A percentile compares a stretch with the other conserved stretches of the same genome.
These are phyloP conservation scores for Drosophila oshimai DNA, from an alignment of 1,140 invertebrate species.

Conservation along the genomic window DNA sequence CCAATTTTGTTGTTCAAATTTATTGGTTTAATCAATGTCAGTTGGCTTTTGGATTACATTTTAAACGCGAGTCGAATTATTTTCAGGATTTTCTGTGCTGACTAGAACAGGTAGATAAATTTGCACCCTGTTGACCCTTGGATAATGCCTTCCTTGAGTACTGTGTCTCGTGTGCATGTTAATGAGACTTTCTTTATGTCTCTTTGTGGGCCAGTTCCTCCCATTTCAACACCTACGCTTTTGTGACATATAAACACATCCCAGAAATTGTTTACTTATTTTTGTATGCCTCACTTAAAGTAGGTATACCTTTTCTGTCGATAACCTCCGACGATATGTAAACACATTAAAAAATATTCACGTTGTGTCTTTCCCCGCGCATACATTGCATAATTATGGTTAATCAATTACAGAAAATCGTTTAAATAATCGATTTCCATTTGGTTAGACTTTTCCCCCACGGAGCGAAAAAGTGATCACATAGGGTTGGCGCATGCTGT, in stretches of 20 bases:
- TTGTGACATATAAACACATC: not conserved
- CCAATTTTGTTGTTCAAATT: no score
- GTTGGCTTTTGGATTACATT: no score
- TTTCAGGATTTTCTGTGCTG: not conserved
- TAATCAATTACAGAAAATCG: constrained; percentile 23
- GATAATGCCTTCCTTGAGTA: constrained; percentile 13
- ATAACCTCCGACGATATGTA: constrained; percentile 2
- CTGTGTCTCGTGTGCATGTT: not conserved
- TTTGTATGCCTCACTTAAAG: not conserved
- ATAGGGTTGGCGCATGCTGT: not conserved
- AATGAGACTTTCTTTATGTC: constrained; percentile 21
- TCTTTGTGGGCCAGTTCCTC: constrained; percentile 19
- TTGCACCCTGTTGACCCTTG: constrained; percentile 24
- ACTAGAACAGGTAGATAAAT: constrained; percentile 7
- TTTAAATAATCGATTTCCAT: constrained; percentile 17
- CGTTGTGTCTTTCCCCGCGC: not conserved
- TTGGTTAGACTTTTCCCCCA: not conserved
- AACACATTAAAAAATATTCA: constrained; percentile 8
- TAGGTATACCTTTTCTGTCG: not conserved
- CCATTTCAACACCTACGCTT: constrained; percentile 19
- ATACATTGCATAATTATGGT: constrained; percentile 22
- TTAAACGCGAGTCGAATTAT: no score
- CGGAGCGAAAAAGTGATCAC: not conserved
- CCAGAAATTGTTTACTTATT: constrained; percentile 2
- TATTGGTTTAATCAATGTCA: no score